Conservation (phyloP, 2,113 vertebrate genomes). For the Morone chrysops region DNA sequence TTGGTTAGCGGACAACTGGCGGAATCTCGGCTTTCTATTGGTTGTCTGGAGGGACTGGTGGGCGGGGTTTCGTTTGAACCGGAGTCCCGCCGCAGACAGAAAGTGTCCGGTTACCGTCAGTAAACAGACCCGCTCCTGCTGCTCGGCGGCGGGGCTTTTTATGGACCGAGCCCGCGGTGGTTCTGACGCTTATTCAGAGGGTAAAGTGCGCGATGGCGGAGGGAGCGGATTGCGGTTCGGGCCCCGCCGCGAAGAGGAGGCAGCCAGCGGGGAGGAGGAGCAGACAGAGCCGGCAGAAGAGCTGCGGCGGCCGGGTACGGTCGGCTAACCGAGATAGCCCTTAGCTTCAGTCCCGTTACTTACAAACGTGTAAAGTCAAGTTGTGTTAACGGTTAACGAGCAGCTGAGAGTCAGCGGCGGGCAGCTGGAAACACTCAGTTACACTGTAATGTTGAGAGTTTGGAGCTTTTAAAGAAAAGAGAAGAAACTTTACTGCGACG, state of each 20-base stretch:
- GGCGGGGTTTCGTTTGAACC: conserved; percentile 58
- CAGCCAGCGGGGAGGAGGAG: conserved; percentile 61
- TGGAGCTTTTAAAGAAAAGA: too few relatives aligned
- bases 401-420: too few relatives aligned
- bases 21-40: conserved; percentile 3
- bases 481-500: too few relatives aligned
- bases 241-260: conserved; percentile 37
- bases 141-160: background rate
- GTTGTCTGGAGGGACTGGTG: rapidly evolving
- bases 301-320: conserved; percentile 63
- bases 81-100: conserved; percentile 38
- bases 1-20: background rate
- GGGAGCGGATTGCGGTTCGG: conserved; percentile 33
- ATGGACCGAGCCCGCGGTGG: background rate
- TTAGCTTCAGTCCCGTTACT: conserved; percentile 13
- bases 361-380: too few relatives aligned
- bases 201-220: conserved; percentile 60
- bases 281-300: conserved; percentile 44
- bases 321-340: background rate
- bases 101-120: conserved; percentile 63
- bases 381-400: too few relatives aligned
- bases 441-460: too few relatives aligned
- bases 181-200: background rate
- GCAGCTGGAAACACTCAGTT: too few relatives aligned
- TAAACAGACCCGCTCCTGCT: background rate